Conservation (phyloP, 2,113 vertebrate species). For the Neolamprologus ventralis region DNA sequence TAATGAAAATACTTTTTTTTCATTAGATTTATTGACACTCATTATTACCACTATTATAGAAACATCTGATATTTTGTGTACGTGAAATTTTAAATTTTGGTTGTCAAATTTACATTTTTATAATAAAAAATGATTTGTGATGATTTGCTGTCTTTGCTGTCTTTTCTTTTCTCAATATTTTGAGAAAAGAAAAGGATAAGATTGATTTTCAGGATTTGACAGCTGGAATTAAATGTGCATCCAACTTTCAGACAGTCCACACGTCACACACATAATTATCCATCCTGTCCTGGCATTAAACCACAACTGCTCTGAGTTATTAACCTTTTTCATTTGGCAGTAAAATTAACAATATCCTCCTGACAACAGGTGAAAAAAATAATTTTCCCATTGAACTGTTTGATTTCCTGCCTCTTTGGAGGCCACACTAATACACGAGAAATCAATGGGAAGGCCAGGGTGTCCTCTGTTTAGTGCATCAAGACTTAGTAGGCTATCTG, state of each 20-base stretch:
- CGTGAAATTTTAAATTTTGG: neutral
- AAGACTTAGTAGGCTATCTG: neutral
- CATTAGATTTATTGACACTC: neutral
- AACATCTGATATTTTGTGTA: neutral
- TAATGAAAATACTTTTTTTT: neutral
- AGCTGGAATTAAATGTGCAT: neutral
- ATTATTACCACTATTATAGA: neutral
- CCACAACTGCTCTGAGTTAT: neutral
- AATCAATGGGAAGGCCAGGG: neutral
- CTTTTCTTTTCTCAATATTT: neutral
- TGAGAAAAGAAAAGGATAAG: neutral
- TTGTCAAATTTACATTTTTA: neutral
- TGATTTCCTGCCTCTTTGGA: neutral
- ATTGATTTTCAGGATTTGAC: neutral
- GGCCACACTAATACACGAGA: neutral
- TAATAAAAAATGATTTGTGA: neutral
- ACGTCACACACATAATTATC: neutral
- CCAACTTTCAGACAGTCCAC: neutral
- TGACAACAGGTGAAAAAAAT: neutral
- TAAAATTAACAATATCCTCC: neutral
- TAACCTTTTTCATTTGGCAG: neutral
- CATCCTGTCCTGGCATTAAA: neutral
- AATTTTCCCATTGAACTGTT: accelerated
- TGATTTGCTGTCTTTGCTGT: too few species aligned
- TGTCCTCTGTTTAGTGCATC: neutral